phyloP scores from a whole-genome alignment of 2,797 vertebrate genomes.

The Acanthis flammea region DNA sequence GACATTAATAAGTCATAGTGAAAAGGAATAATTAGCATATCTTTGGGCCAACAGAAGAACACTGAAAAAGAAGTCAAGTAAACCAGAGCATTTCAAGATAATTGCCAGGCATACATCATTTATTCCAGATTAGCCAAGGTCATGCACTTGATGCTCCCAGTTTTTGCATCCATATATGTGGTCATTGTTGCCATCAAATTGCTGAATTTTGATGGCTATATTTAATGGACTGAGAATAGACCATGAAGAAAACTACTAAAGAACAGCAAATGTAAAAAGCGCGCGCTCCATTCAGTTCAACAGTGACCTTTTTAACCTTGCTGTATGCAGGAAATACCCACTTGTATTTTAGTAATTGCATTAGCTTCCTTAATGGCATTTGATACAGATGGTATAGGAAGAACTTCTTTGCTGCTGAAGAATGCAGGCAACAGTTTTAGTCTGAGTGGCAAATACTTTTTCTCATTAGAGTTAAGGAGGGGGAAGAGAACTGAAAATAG shows the following conservation, averaged over 20 bases:
- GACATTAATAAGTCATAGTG: conserved; percentile 12
- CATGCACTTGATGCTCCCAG: conserved; percentile 76
- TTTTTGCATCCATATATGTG: conserved; percentile 73
- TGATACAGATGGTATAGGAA: conserved; percentile 43
- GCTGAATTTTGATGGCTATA: conserved; percentile 76
- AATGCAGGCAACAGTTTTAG: conserved; percentile 29
- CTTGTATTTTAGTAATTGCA: conserved; percentile 65
- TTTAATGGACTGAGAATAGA: conserved; percentile 74
- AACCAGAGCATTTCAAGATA: conserved; percentile 83
- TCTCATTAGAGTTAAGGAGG: not conserved
- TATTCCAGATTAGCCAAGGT: conserved; percentile 82
- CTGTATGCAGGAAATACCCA: conserved; percentile 57
- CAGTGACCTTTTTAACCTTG: conserved; percentile 56
- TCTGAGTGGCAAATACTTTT: conserved; percentile 18
- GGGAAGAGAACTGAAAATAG: not conserved
- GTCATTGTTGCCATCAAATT: conserved; percentile 80
- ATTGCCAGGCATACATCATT: conserved; percentile 86
- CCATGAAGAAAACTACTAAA: conserved; percentile 47
- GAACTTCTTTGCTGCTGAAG: conserved; percentile 52
- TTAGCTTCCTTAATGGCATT: conserved; percentile 57
- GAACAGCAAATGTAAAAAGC: conserved; percentile 8
- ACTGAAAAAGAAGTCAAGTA: conserved; percentile 26
- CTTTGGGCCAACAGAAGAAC: conserved; percentile 26
- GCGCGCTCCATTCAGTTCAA: not conserved
- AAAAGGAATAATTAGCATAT: conserved; percentile 46